A percentile compares a stretch with the other conserved stretches of the same genome.
These are phyloP conservation scores for Parapsyche elsis DNA, from an alignment of 1,140 invertebrate genomes.

Conservation along the genomic window DNA sequence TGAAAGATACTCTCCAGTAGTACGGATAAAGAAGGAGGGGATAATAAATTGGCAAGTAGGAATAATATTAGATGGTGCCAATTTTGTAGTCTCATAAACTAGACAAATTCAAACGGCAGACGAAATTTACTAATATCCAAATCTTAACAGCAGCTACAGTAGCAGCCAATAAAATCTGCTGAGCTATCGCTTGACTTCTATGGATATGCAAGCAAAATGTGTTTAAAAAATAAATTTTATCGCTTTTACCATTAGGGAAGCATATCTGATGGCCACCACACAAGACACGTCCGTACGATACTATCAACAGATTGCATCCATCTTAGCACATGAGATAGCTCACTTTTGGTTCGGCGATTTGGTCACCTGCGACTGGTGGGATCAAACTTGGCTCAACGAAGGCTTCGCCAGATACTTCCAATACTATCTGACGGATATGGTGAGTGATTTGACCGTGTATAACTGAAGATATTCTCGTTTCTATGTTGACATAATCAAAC, in stretches of 20 bases:
- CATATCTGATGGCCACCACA: constrained; percentile 68
- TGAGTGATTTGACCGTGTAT: constrained; percentile 46
- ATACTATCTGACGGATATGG: constrained; percentile 60
- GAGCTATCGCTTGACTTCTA: too few relatives aligned
- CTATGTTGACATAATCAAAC: background rate
- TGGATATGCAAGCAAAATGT: background rate
- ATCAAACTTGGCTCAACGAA: constrained; percentile 76
- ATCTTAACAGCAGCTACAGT: too few relatives aligned
- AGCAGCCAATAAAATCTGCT: too few relatives aligned
- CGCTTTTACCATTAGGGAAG: constrained; percentile 65
- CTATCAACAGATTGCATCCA: constrained; percentile 68
- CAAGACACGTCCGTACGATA: constrained; percentile 63
- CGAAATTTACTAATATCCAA: too few relatives aligned
- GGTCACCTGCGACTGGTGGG: constrained; percentile 77
- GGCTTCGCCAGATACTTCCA: constrained; percentile 68
- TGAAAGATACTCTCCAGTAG: too few relatives aligned
- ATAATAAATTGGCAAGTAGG: too few relatives aligned
- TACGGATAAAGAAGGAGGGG: too few relatives aligned
- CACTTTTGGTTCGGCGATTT: constrained; percentile 78
- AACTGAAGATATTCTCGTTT: background rate
- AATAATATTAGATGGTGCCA: too few relatives aligned
- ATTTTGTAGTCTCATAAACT: too few relatives aligned
- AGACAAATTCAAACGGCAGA: too few relatives aligned
- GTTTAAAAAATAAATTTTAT: background rate
- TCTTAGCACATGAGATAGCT: constrained; percentile 74